Conservation (phyloP, 92 coral and sea anemone genomes). For the Parazoanthus swiftii region DNA sequence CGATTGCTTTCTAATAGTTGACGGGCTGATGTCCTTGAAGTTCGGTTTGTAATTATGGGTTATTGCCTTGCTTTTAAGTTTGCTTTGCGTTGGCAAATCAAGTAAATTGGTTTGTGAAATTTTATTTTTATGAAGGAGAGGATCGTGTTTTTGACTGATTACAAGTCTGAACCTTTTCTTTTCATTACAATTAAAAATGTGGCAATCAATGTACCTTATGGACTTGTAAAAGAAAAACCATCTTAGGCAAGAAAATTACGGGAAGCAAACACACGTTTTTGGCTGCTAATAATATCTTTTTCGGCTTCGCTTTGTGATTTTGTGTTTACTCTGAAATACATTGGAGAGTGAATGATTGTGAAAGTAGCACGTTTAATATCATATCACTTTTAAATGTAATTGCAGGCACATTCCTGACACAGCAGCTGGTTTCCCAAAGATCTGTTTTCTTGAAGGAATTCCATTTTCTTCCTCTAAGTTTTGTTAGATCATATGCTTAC, state of each 20-base stretch:
- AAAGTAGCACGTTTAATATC: neutral
- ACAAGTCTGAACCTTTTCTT: neutral
- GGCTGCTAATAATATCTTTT: neutral
- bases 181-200: too few relatives aligned
- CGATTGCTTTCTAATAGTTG: neutral
- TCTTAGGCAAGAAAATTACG: too few relatives aligned
- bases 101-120: neutral
- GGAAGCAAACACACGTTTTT: neutral
- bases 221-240: neutral
- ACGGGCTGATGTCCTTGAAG: neutral
- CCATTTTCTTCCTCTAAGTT: too few relatives aligned
- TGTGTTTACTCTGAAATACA: neutral
- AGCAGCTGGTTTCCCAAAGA: neutral
- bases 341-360: neutral
- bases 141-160: too few relatives aligned
- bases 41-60: neutral
- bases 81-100: neutral
- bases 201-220: neutral
- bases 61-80: neutral
- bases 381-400: neutral
- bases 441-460: too few relatives aligned
- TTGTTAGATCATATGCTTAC: too few relatives aligned
- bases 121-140: too few relatives aligned
- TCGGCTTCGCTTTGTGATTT: neutral
- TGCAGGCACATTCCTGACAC: neutral